Percentiles rank a stretch among this genome's conserved stretches.
Evolutionary conservation across 2,113 vertebrate species (phyloP).

Genomic region (Labeo rohita): DNA sequence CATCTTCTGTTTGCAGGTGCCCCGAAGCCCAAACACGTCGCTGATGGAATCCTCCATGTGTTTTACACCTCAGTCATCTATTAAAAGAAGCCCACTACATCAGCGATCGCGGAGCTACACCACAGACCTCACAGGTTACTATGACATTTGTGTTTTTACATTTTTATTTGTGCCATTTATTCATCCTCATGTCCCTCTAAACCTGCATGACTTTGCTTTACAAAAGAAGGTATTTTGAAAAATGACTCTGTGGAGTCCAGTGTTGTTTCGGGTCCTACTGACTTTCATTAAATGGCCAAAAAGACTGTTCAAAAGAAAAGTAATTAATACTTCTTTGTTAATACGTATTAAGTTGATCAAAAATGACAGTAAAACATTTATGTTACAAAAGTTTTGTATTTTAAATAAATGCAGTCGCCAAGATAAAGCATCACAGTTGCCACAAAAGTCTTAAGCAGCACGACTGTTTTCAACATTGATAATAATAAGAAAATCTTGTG

Average conservation of each 20-base stretch:
- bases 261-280: not conserved
- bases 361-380: no score
- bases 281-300: not conserved
- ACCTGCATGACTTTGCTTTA: not conserved
- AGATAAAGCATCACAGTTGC: not conserved
- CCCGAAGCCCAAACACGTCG: slow-evolving; percentile 57
- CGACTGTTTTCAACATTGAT: not conserved
- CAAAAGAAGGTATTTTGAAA: not conserved
- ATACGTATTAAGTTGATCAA: no score
- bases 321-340: not conserved
- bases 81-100: slow-evolving; percentile 36
- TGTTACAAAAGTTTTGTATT: no score
- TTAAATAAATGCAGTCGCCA: no score
- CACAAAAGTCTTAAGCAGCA: not conserved
- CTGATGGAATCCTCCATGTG: slow-evolving; percentile 54
- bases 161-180: not conserved
- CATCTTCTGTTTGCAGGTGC: slow-evolving; percentile 63
- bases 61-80: slow-evolving; percentile 35
- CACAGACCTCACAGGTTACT: slow-evolving; percentile 58
- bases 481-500: not conserved
- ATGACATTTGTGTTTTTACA: not conserved
- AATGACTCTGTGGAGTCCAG: not conserved
- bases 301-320: not conserved
- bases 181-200: not conserved
- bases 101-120: slow-evolving; percentile 49